A percentile compares a stretch with the other conserved stretches of the same genome.
phyloP scores from a whole-genome alignment of 2,888 invertebrate genomes.

The Philhelius pedissequus region DNA sequence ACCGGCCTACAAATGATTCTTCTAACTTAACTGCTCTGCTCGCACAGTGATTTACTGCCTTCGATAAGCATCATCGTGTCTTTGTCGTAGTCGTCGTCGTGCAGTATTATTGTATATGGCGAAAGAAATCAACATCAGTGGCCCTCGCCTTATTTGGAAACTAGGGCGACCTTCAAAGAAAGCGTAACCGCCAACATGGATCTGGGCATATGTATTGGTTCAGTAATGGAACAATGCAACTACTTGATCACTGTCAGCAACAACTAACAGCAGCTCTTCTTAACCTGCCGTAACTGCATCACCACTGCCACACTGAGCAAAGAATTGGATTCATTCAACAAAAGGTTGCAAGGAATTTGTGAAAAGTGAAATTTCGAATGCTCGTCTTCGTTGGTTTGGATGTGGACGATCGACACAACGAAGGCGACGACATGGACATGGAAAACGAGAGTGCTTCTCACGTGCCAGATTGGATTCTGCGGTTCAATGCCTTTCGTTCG shows the following conservation, averaged over 20 bases:
- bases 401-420: background rate
- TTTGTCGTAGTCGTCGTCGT: background rate
- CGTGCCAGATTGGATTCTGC: conserved; percentile 56
- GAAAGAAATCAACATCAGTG: conserved; percentile 32
- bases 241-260: conserved; percentile 61
- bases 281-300: no score
- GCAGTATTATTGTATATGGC: no score
- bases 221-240: conserved; percentile 53
- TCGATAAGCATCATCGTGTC: conserved; percentile 34
- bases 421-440: conserved; percentile 14
- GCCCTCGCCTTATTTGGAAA: conserved; percentile 55
- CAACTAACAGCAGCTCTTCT: background rate
- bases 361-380: conserved; percentile 30
- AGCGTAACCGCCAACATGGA: conserved; percentile 51
- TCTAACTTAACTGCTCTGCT: no score
- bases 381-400: background rate
- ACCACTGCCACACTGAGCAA: background rate
- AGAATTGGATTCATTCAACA: conserved; percentile 46
- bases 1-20: conserved; percentile 21
- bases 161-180: conserved; percentile 67
- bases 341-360: conserved; percentile 36
- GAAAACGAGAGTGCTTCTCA: conserved; percentile 66
- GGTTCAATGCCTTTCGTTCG: conserved; percentile 54
- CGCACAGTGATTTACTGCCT: conserved; percentile 40
- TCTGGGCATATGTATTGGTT: background rate